Base-by-base conservation (phyloP, 2,113 vertebrate species). In the Gnathonemus longibarbis region DNA sequence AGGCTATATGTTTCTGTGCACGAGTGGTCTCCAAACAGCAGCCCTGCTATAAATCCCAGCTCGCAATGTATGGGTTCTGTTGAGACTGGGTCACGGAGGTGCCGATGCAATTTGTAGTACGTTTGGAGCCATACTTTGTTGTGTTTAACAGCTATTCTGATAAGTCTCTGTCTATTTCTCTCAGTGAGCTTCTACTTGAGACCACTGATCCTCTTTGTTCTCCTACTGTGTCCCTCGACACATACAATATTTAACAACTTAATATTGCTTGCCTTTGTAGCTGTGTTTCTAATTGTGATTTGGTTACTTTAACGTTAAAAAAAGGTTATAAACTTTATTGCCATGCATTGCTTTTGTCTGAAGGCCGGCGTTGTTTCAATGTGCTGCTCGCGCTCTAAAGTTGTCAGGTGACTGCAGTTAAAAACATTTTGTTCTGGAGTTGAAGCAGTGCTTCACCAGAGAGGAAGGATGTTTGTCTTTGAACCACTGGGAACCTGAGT, bases 381-480 rank as follows among this genome's bases (percentile, higher is more conserved):
- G 42, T 84, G 19, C 24, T 15, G 4, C 49, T 53, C 0, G 2
- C 15, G 0, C 27, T 35, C 27, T 42, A 27, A 13, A 62, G 87
- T 66, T 45, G 35, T 66, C 52, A 66, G 35, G 53, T 39, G 53
- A 62, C 56, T 88, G 21, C 35, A 21, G 24, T 56, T 45, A 66
- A 88, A 90, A 53, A 45, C 74, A 70, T 86, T 87, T 89, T 93
- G 93, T 93, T 94, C 87, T 93, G 92, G 94, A 91, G 90, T 92
- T 90, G 89, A 46, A 91, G 93, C 92, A 94, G 91, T 89, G 49
- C 90, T 95, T 94, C 90, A 91, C 93, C 94, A 94, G 93, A 94
- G 89, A 93, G 90, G 90, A 92, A 85, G 94, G 94, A 95, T 95
- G 94, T 95, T 90, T 95, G 91, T 94, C 93, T 91, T 87, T 93